These are phyloP conservation scores for Echiichthys vipera DNA, from an alignment of 2,797 vertebrate species.

Conservation along the genomic window DNA sequence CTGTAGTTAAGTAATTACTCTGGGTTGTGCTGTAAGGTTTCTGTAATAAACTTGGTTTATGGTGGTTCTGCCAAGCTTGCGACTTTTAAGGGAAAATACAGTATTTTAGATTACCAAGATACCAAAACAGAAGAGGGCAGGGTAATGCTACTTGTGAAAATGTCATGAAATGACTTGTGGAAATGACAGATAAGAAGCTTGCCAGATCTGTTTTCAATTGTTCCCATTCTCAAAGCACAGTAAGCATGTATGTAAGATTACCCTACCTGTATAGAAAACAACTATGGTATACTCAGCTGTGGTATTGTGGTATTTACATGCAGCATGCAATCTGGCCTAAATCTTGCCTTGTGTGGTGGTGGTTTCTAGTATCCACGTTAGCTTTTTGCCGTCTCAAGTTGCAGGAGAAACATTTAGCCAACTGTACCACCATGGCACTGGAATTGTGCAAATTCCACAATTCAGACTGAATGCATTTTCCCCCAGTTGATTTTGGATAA, in stretches of 20 bases:
- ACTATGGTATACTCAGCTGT: neutral
- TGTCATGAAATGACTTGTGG: slow-evolving; percentile 41
- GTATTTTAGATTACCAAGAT: slow-evolving; percentile 50
- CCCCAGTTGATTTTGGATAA: slow-evolving; percentile 38
- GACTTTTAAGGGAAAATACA: slow-evolving; percentile 48
- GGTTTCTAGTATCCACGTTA: slow-evolving; percentile 6
- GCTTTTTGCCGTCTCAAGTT: slow-evolving; percentile 13
- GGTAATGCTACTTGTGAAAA: slow-evolving; percentile 33
- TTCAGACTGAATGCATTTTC: slow-evolving; percentile 27
- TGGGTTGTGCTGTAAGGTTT: slow-evolving; percentile 23
- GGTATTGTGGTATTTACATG: slow-evolving; percentile 18
- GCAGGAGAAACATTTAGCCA: slow-evolving; percentile 10
- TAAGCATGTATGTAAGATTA: slow-evolving; percentile 30
- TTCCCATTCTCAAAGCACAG: slow-evolving; percentile 33
- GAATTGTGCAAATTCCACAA: slow-evolving; percentile 34
- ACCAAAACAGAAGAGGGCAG: slow-evolving; percentile 28
- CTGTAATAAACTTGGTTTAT: slow-evolving; percentile 39
- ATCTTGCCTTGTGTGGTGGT: neutral
- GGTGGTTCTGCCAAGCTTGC: slow-evolving; percentile 35
- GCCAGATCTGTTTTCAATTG: slow-evolving; percentile 39
- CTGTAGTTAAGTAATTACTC: slow-evolving; percentile 25
- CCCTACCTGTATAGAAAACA: slow-evolving; percentile 9
- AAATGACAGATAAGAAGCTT: slow-evolving; percentile 44
- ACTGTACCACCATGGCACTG: neutral
- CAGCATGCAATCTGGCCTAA: slow-evolving; percentile 2